Evolutionary conservation across 2,797 vertebrate genomes (phyloP).

Genomic region (Leucoraja ocellata): DNA sequence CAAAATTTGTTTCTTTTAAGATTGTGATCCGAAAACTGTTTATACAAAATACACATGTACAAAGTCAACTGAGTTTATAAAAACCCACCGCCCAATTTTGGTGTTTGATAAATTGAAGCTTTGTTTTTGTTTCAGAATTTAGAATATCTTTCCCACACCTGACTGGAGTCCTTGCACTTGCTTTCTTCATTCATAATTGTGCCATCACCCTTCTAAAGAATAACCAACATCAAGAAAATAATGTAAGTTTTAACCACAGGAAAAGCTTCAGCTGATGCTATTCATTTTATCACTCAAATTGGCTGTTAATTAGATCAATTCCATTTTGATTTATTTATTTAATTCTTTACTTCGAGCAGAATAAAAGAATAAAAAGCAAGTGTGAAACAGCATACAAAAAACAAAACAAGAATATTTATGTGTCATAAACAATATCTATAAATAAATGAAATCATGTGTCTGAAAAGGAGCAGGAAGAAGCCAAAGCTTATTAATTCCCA

Average conservation of each 20-base stretch:
- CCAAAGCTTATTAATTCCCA: too few relatives aligned
- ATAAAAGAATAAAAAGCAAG: too few relatives aligned
- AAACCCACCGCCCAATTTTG: neutral
- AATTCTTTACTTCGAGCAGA: too few relatives aligned
- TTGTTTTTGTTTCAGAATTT: slow-evolving; percentile 66
- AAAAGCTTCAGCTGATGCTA: neutral
- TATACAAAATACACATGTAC: neutral
- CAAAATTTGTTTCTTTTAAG: neutral
- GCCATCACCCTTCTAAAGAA: slow-evolving; percentile 91
- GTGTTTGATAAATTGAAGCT: neutral
- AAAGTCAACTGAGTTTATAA: neutral
- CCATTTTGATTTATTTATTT: too few relatives aligned
- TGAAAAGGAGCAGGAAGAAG: too few relatives aligned
- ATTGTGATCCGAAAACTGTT: neutral
- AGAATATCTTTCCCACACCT: slow-evolving; percentile 79
- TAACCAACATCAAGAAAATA: slow-evolving; percentile 86
- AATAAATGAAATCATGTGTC: too few relatives aligned
- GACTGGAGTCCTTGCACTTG: slow-evolving; percentile 85
- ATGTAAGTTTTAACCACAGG: slow-evolving; percentile 64
- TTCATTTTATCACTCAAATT: neutral
- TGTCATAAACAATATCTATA: too few relatives aligned
- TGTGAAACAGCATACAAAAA: too few relatives aligned
- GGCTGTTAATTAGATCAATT: neutral
- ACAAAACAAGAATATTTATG: too few relatives aligned
- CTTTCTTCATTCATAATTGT: slow-evolving; percentile 98